These are phyloP conservation scores for Scaptomyza flava DNA, from an alignment of 2,888 invertebrate genomes.

Conservation along the genomic window DNA sequence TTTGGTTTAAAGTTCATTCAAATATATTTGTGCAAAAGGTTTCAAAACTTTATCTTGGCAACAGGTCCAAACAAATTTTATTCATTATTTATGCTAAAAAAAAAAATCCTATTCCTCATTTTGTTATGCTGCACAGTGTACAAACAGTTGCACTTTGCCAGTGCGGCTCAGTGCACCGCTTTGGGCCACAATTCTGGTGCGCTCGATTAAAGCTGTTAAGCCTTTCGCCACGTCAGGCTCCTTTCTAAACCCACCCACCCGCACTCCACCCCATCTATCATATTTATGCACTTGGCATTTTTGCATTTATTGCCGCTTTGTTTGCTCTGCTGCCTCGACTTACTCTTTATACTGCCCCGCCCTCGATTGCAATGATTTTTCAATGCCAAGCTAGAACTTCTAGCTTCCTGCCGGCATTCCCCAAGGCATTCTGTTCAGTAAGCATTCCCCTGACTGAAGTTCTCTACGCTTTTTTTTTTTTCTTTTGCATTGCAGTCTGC, in stretches of 20 bases:
- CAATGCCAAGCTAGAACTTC: slow-evolving; percentile 65
- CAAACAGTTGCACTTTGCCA: slow-evolving; percentile 2
- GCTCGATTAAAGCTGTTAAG: slow-evolving; percentile 74
- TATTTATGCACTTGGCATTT: slow-evolving; percentile 76
- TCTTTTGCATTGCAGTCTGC: not conserved
- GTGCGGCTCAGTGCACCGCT: slow-evolving; percentile 21
- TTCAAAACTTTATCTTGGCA: not conserved
- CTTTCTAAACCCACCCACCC: slow-evolving; percentile 2
- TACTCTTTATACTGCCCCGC: not conserved
- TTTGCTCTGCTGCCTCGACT: slow-evolving; percentile 32
- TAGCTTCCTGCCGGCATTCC: slow-evolving; percentile 49
- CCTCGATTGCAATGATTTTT: slow-evolving; percentile 61
- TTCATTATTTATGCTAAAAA: no score
- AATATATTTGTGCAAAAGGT: no score
- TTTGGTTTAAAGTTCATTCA: not conserved
- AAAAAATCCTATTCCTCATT: no score
- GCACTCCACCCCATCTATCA: slow-evolving; percentile 22
- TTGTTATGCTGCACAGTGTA: slow-evolving; percentile 15
- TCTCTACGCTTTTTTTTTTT: not conserved
- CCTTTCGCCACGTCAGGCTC: slow-evolving; percentile 30
- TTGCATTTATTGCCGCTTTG: slow-evolving; percentile 63
- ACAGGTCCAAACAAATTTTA: no score
- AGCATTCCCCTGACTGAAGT: slow-evolving; percentile 9
- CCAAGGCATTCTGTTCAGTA: slow-evolving; percentile 4
- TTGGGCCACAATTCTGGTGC: slow-evolving; percentile 41